These are phyloP conservation scores for Anoplolepis gracilipes DNA, from an alignment of 1,140 invertebrate genomes.

Conservation along the genomic window DNA sequence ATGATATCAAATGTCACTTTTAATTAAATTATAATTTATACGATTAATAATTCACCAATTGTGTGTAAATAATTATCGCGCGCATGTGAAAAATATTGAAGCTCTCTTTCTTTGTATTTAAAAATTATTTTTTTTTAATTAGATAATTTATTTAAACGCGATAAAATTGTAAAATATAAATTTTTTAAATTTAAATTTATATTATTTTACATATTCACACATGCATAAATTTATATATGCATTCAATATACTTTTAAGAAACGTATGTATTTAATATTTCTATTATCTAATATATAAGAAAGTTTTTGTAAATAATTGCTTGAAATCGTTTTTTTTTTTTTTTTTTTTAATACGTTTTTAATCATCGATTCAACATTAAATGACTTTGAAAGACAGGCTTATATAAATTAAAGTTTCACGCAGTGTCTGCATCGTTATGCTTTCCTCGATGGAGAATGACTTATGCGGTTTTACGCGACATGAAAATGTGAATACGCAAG, in stretches of 20 bases:
- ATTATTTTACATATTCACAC: too few species aligned
- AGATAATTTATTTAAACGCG: neutral
- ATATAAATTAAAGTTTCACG: neutral
- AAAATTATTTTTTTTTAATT: neutral
- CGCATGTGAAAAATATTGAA: neutral
- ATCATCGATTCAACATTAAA: neutral
- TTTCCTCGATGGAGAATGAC: neutral
- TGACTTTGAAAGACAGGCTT: neutral
- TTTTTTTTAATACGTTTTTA: neutral
- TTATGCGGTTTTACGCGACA: neutral
- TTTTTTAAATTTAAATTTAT: too few species aligned
- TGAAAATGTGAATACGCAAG: neutral
- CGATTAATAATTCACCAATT: neutral
- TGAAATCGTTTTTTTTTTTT: neutral
- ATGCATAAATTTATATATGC: too few species aligned
- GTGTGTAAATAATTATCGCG: neutral
- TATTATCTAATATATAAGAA: neutral
- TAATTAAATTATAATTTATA: conserved; percentile 7
- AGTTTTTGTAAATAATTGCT: neutral
- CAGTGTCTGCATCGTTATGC: neutral
- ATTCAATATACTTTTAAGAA: too few species aligned
- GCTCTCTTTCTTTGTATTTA: neutral
- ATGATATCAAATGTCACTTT: conserved; percentile 5
- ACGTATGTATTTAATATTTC: neutral
- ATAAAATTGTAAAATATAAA: too few species aligned